Base-by-base conservation (phyloP, 1,140 invertebrate species). In the Trichoplusia ni region DNA sequence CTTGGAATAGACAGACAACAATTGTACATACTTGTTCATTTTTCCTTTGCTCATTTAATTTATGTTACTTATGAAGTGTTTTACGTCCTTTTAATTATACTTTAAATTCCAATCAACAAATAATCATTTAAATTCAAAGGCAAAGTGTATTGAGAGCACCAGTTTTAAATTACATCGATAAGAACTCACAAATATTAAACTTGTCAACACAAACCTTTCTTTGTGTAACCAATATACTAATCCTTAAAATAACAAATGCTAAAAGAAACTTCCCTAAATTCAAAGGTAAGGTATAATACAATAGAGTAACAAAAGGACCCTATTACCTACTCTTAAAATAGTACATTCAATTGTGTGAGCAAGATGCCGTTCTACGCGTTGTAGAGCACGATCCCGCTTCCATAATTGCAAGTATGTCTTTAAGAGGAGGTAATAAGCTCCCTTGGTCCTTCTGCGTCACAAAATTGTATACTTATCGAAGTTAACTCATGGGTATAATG, bases 221-320 rank as follows among this genome's bases (percentile, higher is more conserved):
- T 51, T 51, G 16, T 51, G 47, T 51, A 21, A 51, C 51, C 51
- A 14, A 56, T 56, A 5, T 27, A 29, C 35, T 56, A 56, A 40
- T 56, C 37, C 35, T 40, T 16, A 21, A 56, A 38, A 56, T 38
- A 56, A 56, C 47, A 51, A 31, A 31, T 49, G 13, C 25, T 49
- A 29, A 13, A 31, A 31, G 8, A 18, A 25, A 56, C 33, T 40
- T 37, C 35, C 21, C 21, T 56, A 1, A 11, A 37, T 13, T 56
- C 5, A 27, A 25, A 23, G 14, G 35, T 13, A 37, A 37, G 23
- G 13, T 13, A 19, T 27, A 16, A 40, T 40, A 56, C 19, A 40
- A 38, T 38, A n/a, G 5, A 19, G 11, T 16, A 16, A 40, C 51
- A 56, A 56, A 27, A 33, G 35, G n/a, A 56, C 23, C 51, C 35